Conservation (phyloP, 2,113 vertebrate species). For the Rhineura floridana region DNA sequence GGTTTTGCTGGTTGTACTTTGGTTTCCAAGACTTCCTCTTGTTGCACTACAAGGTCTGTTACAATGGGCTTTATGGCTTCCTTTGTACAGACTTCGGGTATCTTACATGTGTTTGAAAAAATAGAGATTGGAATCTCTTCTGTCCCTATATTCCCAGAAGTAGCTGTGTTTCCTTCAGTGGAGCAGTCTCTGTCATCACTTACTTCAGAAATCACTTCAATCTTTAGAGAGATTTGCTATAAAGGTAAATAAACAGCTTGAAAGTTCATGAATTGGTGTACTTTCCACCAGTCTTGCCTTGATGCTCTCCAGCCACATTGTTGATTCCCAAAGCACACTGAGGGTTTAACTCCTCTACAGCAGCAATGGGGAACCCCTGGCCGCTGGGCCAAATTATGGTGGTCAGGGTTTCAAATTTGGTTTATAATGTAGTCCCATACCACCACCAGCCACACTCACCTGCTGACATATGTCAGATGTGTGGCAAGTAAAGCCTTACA, state of each 20-base stretch:
- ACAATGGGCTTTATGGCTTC: constrained; percentile 26
- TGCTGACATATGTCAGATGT: too few species aligned
- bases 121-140: constrained; percentile 20
- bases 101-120: constrained; percentile 50
- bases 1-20: neutral
- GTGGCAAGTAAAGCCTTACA: too few species aligned
- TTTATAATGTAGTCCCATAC: too few species aligned
- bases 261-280: neutral
- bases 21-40: neutral
- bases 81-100: constrained; percentile 14
- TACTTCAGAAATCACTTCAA: constrained; percentile 78
- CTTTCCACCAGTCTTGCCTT: neutral
- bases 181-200: constrained; percentile 53
- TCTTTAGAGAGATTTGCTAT: constrained; percentile 74
- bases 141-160: neutral
- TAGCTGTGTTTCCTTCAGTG: constrained; percentile 29
- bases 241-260: constrained; percentile 33
- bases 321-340: neutral
- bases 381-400: too few species aligned
- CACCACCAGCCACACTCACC: too few species aligned
- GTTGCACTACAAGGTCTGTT: constrained; percentile 40
- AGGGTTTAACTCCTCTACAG: neutral
- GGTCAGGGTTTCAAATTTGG: too few species aligned
- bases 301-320: neutral
- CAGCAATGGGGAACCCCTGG: too few species aligned